These are phyloP conservation scores for Tetramorium bicarinatum DNA, from an alignment of 2,888 invertebrate species.

Conservation along the genomic window DNA sequence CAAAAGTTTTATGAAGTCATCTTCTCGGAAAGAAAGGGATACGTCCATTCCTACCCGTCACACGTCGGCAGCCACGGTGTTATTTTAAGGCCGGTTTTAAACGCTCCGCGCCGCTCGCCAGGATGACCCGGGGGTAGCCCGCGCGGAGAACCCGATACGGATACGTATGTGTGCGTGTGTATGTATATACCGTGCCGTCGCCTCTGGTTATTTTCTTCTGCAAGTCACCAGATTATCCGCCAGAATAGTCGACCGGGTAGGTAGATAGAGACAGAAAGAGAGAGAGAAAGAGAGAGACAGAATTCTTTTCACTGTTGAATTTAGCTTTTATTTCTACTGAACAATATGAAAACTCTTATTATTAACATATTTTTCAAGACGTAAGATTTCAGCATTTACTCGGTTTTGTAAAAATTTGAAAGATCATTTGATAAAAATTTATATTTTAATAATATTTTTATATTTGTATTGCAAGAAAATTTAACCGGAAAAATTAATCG, in stretches of 20 bases:
- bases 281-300: background rate
- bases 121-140: constrained; percentile 73
- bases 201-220: constrained; percentile 74
- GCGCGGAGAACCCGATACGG: constrained; percentile 75
- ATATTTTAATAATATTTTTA: background rate
- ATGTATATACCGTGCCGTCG: constrained; percentile 46
- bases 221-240: constrained; percentile 75
- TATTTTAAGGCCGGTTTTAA: constrained; percentile 82
- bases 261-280: constrained; percentile 3
- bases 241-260: constrained; percentile 50
- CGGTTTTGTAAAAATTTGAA: background rate
- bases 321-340: constrained; percentile 10
- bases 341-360: background rate
- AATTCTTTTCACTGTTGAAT: background rate
- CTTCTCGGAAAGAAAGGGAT: constrained; percentile 83
- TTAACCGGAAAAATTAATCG: background rate
- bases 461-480: background rate
- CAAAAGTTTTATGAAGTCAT: constrained; percentile 84
- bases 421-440: background rate
- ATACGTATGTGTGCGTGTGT: constrained; percentile 60
- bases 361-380: background rate
- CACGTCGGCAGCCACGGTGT: constrained; percentile 76
- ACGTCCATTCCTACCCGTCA: constrained; percentile 76
- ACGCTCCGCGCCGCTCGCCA: constrained; percentile 65
- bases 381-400: background rate